Conservation (phyloP, 2,113 vertebrate genomes). For the Syngnathus scovelli region DNA sequence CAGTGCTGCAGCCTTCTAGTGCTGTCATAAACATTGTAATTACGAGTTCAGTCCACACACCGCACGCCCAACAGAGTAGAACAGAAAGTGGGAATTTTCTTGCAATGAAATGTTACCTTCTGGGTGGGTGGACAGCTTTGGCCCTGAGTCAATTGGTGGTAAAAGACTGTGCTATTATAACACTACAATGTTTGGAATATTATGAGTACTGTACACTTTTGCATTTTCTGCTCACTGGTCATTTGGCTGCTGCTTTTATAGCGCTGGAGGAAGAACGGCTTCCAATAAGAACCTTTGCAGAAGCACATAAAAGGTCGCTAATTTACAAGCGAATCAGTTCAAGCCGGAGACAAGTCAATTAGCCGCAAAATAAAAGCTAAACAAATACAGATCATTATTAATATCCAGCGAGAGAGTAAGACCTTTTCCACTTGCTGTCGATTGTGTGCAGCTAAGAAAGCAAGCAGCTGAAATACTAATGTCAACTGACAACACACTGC, state of each 20-base stretch:
- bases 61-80: constrained; percentile 36
- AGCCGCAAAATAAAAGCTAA: constrained; percentile 49
- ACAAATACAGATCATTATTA: constrained; percentile 35
- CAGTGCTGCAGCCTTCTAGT: constrained; percentile 50
- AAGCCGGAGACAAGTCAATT: constrained; percentile 56
- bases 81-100: constrained; percentile 45
- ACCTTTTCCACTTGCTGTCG: constrained; percentile 8
- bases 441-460: background rate
- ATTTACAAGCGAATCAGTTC: constrained; percentile 37
- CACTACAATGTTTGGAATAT: constrained; percentile 12
- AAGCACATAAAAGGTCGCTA: constrained; percentile 6
- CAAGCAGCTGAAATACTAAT: constrained; percentile 19
- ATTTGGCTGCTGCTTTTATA: constrained; percentile 1
- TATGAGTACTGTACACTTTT: background rate
- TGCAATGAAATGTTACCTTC: constrained; percentile 53
- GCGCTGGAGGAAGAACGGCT: background rate
- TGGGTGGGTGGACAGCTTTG: constrained; percentile 31
- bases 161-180: constrained; percentile 31
- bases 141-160: constrained; percentile 33
- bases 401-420: constrained; percentile 20
- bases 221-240: constrained; percentile 4
- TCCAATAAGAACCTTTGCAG: background rate
- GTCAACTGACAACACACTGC: constrained; percentile 14
- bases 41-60: constrained; percentile 53
- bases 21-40: constrained; percentile 60